Percentiles rank a stretch among this genome's conserved stretches.
These are phyloP conservation scores for Trimorus sp. DNA, from an alignment of 2,888 invertebrate genomes.

Conservation along the genomic window DNA sequence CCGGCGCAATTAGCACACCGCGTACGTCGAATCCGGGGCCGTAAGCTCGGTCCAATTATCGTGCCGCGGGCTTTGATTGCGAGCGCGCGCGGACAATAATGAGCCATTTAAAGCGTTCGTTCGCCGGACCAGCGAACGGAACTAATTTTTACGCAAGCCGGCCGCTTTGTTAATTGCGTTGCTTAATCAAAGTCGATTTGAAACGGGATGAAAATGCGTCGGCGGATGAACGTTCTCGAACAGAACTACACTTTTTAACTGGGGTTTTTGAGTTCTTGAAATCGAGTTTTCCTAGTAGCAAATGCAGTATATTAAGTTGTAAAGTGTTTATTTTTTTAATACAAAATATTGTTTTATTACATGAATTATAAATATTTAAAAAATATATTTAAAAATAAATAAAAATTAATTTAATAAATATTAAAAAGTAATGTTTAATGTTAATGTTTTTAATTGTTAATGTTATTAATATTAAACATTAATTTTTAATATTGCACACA, in stretches of 20 bases:
- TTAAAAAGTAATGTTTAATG: no score
- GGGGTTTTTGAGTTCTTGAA: no score
- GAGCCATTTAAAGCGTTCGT: conserved; percentile 23
- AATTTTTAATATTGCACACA: no score
- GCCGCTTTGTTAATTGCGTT: conserved; percentile 28
- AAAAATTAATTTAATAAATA: no score
- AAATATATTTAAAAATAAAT: no score
- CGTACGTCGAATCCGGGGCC: not conserved
- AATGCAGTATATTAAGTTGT: no score
- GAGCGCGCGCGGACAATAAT: conserved; percentile 26
- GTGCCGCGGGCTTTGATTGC: conserved; percentile 2
- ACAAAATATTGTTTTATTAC: no score
- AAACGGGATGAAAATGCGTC: not conserved
- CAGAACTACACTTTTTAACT: not conserved
- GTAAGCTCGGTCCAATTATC: conserved; percentile 15
- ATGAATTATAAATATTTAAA: no score
- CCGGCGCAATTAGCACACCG: not conserved
- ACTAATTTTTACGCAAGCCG: conserved; percentile 52
- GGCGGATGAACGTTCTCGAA: not conserved
- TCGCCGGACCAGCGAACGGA: conserved; percentile 23
- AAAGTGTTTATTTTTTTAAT: no score
- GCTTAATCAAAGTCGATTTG: conserved; percentile 8
- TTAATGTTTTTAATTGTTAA: no score
- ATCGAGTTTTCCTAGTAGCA: no score
- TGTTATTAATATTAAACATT: no score